Evolutionary conservation across 1,140 invertebrate species (phyloP), one percentile per base, ranked within the genome.

Genomic region (Aphis craccivora): DNA sequence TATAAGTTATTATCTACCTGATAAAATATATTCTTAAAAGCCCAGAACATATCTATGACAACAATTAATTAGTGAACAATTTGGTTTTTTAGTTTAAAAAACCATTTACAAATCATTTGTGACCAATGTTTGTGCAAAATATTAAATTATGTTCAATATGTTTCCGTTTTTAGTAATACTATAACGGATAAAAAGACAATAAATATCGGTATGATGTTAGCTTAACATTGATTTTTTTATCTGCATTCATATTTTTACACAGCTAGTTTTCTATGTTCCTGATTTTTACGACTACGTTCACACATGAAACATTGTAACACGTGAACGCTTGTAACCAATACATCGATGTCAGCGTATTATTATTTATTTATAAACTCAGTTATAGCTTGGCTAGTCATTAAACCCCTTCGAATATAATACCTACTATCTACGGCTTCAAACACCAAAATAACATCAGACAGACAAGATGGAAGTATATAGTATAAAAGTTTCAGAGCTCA

Each of bases 331-430:
- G 3, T 35, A 4, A 40, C 89, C 1, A 89, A 67, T 67, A 43
- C 89, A 40, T 90, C 53, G 55, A 90, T 90, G 89, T 90, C 89
- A 90, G n/a, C 45, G 55, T 25, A 90, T 90, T 90, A 90, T 51
- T 51, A 18, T 51, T 51, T 51, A 51, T 90, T 90, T 90, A 90
- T 90, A 90, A 90, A 90, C 89, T 67, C 53, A 18, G 37, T 23
- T 43, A 60, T n/a, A 37, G 11, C 88, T 53, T 18, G 35, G 3
- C 8, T 37, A 37, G 45, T 9, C 35, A 86, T 67, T 90, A 90
- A 76, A 67, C 37, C 89, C 89, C 51, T 90, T 90, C 89, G 25
- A 67, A 60, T 43, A 23, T 67, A 7, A 40, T 40, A 40, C 3
- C 37, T 40, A 40, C 7, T 53, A 53, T 9, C 87, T 89, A 37